Evolutionary conservation across 1,140 invertebrate genomes (phyloP).

Genomic region (Metopolophium dirhodum): DNA sequence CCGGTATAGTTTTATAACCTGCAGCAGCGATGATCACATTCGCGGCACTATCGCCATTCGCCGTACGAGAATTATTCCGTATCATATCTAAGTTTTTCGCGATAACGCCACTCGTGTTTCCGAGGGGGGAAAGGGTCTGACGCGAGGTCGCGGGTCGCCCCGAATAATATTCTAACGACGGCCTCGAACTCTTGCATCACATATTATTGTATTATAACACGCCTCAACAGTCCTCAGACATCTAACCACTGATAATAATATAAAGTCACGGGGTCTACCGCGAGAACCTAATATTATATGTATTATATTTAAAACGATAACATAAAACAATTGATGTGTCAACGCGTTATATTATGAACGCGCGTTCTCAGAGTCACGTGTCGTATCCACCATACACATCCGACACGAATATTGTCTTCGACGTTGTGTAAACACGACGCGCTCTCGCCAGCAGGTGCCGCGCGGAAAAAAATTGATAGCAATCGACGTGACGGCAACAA

Average conservation of each 20-base stretch:
- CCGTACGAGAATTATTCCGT: too few species aligned
- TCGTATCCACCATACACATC: background rate
- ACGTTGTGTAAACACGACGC: background rate
- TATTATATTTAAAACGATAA: too few species aligned
- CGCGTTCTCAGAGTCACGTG: background rate
- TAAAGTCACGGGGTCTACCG: background rate
- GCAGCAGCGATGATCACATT: background rate
- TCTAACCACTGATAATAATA: background rate
- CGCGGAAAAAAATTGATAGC: background rate
- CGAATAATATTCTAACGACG: too few species aligned
- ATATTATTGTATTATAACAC: background rate
- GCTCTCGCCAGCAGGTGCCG: background rate
- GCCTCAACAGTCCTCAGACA: background rate
- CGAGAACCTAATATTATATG: background rate
- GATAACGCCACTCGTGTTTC: background rate
- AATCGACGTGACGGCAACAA: background rate
- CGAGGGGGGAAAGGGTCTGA: background rate
- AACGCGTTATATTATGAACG: too few species aligned
- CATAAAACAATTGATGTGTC: too few species aligned
- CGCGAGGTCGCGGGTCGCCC: background rate
- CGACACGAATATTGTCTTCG: background rate
- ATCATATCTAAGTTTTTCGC: background rate
- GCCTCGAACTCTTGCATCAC: background rate
- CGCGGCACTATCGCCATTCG: too few species aligned
- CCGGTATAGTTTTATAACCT: background rate